phyloP scores from a whole-genome alignment of 2,888 invertebrate species.

The Lagria hirta region DNA sequence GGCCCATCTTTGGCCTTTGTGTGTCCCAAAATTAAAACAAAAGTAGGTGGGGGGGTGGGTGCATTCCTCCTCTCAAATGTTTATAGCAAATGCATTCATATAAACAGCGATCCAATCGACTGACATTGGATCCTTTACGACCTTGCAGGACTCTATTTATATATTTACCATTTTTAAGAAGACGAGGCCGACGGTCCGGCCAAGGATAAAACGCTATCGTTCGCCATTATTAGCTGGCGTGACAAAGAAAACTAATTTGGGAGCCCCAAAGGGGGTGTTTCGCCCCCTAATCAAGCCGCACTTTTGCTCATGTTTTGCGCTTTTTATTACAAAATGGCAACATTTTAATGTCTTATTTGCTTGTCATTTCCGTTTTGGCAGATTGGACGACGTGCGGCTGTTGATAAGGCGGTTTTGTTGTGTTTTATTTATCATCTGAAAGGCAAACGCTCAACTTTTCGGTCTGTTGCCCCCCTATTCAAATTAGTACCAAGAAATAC shows the following conservation, averaged over 20 bases:
- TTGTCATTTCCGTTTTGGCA: constrained; percentile 12
- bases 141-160: constrained; percentile 35
- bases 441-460: not conserved
- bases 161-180: constrained; percentile 34
- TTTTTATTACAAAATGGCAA: not conserved
- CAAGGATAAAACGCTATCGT: constrained; percentile 31
- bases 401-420: constrained; percentile 11
- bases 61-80: constrained; percentile 22
- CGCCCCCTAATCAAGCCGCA: constrained; percentile 7
- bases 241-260: constrained; percentile 26
- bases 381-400: constrained; percentile 6
- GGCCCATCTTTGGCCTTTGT: no score
- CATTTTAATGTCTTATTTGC: no score
- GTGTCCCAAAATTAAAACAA: constrained; percentile 21
- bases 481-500: no score
- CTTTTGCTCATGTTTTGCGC: constrained; percentile 1
- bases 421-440: not conserved
- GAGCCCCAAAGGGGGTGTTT: constrained; percentile 12
- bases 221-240: constrained; percentile 24
- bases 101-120: constrained; percentile 28
- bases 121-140: constrained; percentile 37
- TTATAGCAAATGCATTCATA: constrained; percentile 28
- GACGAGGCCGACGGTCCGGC: constrained; percentile 34
- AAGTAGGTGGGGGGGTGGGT: constrained; percentile 5
- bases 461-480: no score